These are phyloP conservation scores for Ctenoplectra terminalis DNA, from an alignment of 1,140 invertebrate genomes.

Conservation along the genomic window DNA sequence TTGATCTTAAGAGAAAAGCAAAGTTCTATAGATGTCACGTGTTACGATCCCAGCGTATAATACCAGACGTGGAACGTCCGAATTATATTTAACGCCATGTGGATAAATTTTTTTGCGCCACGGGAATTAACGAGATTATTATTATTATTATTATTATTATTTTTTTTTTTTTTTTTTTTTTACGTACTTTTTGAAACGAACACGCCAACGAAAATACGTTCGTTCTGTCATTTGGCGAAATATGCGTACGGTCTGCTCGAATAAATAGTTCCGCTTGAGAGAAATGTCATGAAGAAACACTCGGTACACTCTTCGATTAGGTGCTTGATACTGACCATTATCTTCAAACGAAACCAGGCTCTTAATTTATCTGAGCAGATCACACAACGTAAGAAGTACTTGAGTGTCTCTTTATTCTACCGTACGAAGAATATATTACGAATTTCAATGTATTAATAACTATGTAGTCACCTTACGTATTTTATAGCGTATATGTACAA, in stretches of 20 bases:
- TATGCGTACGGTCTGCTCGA: conserved; percentile 26
- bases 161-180: too few relatives aligned
- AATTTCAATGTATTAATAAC: conserved; percentile 50
- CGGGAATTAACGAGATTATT: conserved; percentile 23
- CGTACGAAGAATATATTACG: conserved; percentile 25
- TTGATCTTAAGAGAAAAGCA: conserved; percentile 18
- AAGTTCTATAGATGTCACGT: not conserved
- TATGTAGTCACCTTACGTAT: conserved; percentile 27
- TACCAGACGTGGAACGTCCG: not conserved
- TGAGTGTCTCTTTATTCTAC: conserved; percentile 37
- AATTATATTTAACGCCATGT: not conserved
- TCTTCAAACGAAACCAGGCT: conserved; percentile 49
- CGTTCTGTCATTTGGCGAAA: conserved; percentile 48
- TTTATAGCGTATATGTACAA: conserved; percentile 11
- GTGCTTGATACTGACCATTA: conserved; percentile 56
- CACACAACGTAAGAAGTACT: conserved; percentile 36
- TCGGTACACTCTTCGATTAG: conserved; percentile 51
- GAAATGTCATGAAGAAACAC: conserved; percentile 52
- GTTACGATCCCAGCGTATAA: not conserved
- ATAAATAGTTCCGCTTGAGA: conserved; percentile 17
- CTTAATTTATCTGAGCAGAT: conserved; percentile 54
- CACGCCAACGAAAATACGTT: conserved; percentile 48
- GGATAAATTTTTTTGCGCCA: not conserved
- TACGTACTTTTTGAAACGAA: conserved; percentile 51
- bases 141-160: too few relatives aligned